Base-by-base conservation (phyloP, 2,113 vertebrate species). In the Megaceryle maxima region DNA sequence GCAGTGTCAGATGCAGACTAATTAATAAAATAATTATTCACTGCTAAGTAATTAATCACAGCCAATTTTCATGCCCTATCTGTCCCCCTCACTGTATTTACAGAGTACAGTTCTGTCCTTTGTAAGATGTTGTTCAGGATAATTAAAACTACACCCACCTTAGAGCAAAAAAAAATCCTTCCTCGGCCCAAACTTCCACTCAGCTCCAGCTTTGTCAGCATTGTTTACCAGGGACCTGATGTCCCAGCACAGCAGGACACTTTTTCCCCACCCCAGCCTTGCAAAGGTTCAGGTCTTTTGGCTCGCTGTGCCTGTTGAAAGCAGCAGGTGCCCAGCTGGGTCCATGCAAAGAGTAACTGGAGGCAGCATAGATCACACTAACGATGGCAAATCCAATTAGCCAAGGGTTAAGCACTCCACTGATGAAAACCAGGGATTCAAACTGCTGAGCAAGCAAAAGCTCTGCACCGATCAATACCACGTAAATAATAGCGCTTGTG, bases 381-480 rank as follows among this genome's bases (percentile, higher is more conserved):
- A 88, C 2, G 56, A 88, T 1, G 6, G 86, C 69, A 94, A 96
- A 97, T 92, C 87, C 94, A 96, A 96, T 97, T 96, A 95, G 63
- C 51, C n/a, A 10, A n/a, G 94, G 87, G 89, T 46, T 95, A 95
- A 97, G 77, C 94, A 93, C 89, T 95, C 80, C 0, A 7, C 87
- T 88, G 85, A 92, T 94, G 95, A 94, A 95, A 90, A 43, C 35
- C 82, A 13, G 44, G 56, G 89, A 29, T 22, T n/a, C 56, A 20
- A 91, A 91, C 4, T 64, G 95, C 94, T 95, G 95, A 97, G 94
- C 59, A 91, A 96, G 96, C 94, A 75, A 74, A 88, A 39, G 68
- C 70, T 70, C 76, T 22, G 64, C 10, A 6, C 79, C 0, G 20
- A 93, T 95, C 91, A 4, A 97, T 96, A 85, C 67, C 44, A 2